Conservation (phyloP, 2,888 invertebrate species). For the Lamproptera curius region DNA sequence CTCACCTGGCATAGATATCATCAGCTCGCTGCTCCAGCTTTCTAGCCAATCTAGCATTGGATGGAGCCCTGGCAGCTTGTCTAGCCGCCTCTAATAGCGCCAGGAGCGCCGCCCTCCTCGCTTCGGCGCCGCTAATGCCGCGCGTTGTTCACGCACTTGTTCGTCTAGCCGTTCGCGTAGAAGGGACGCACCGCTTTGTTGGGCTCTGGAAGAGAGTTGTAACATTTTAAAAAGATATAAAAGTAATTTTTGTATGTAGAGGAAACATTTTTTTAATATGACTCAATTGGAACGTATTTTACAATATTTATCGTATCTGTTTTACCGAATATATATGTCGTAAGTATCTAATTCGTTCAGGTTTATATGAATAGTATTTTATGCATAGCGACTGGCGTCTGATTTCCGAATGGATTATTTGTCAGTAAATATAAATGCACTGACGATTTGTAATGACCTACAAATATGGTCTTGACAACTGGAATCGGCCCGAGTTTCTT, state of each 20-base stretch:
- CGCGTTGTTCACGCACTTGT: conserved; percentile 91
- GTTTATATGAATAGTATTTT: too few species aligned
- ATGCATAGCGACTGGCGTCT: too few species aligned
- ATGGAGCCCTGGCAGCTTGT: conserved; percentile 88
- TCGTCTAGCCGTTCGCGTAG: conserved; percentile 93
- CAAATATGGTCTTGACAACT: too few species aligned
- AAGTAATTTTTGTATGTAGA: not conserved
- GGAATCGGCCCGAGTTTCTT: too few species aligned
- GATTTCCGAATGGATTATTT: too few species aligned
- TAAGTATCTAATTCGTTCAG: too few species aligned
- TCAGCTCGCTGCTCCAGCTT: conserved; percentile 93
- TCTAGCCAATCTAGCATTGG: conserved; percentile 92
- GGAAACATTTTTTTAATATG: too few species aligned
- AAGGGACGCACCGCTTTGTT: conserved; percentile 91
- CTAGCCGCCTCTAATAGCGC: conserved; percentile 88
- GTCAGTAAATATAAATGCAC: too few species aligned
- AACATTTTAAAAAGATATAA: not conserved
- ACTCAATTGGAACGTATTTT: too few species aligned
- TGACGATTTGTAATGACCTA: too few species aligned
- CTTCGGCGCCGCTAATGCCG: conserved; percentile 89
- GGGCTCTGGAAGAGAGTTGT: conserved; percentile 57
- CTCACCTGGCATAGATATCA: conserved; percentile 83
- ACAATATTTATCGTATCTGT: too few species aligned
- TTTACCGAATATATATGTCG: too few species aligned
- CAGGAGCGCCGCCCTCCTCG: conserved; percentile 90